Percentiles rank a stretch among this genome's conserved stretches.
phyloP scores from a whole-genome alignment of 2,113 vertebrate genomes.

The Cnemophilus loriae region DNA sequence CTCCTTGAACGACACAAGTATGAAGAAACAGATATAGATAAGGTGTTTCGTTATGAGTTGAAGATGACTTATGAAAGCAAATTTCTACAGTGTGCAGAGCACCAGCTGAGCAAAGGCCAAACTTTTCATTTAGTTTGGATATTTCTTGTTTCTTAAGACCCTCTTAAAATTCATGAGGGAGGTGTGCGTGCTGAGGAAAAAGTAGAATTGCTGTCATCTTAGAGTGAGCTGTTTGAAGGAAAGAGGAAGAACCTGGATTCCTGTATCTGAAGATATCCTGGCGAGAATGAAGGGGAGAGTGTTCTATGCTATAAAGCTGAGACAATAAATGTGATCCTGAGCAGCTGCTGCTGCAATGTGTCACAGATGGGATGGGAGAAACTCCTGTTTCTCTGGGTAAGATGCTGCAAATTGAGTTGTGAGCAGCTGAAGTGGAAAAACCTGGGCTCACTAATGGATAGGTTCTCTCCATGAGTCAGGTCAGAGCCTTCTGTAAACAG shows the following conservation, averaged over 20 bases:
- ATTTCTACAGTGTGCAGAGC: neutral
- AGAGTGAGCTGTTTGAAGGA: neutral
- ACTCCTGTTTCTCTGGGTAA: neutral
- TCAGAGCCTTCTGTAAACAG: neutral
- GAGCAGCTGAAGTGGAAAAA: neutral
- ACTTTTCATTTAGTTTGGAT: neutral
- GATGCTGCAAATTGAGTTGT: neutral
- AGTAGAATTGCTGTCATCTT: neutral
- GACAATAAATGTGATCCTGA: neutral
- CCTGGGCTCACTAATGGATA: neutral
- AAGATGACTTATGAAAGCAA: neutral
- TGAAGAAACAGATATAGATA: neutral
- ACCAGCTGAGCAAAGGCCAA: neutral
- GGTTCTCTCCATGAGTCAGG: neutral
- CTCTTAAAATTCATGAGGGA: neutral
- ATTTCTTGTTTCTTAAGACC: neutral
- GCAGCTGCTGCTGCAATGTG: neutral
- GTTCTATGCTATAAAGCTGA: neutral
- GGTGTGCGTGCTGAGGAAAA: neutral
- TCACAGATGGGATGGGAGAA: neutral
- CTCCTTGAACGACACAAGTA: neutral
- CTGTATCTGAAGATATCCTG: neutral
- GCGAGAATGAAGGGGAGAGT: neutral
- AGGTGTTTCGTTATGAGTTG: neutral
- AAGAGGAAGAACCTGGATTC: neutral